phyloP scores from a whole-genome alignment of 1,140 invertebrate species.

The Apis dorsata region DNA sequence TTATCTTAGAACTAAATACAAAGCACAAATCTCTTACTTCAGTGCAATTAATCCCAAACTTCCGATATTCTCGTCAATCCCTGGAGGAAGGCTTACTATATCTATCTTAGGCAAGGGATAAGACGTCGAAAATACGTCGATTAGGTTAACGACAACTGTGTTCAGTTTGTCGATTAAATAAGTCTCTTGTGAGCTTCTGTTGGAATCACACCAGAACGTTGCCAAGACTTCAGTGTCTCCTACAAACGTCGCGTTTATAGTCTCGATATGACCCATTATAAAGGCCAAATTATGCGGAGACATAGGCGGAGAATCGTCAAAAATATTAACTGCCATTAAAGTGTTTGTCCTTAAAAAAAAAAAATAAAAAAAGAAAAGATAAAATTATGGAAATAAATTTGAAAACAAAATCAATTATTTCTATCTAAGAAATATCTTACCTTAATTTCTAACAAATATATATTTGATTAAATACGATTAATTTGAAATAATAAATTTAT shows the following conservation, averaged over 20 bases:
- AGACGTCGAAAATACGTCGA: conserved; percentile 81
- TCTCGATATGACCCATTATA: conserved; percentile 81
- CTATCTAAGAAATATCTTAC: background rate
- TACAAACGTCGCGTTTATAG: conserved; percentile 27
- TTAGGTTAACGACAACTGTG: conserved; percentile 80
- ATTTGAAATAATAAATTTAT: no score
- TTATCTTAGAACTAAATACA: no score
- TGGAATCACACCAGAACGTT: conserved; percentile 82
- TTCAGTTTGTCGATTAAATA: conserved; percentile 82
- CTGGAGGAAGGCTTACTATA: conserved; percentile 84
- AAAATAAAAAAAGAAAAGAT: background rate
- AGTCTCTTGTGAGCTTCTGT: conserved; percentile 79
- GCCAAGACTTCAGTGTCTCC: conserved; percentile 63
- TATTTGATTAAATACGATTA: no score
- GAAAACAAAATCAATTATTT: background rate
- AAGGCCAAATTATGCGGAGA: conserved; percentile 85
- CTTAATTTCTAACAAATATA: background rate
- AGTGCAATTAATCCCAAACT: conserved; percentile 79
- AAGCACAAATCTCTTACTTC: conserved; percentile 69
- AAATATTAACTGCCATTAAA: conserved; percentile 78
- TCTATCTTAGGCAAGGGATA: conserved; percentile 84
- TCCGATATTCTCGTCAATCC: conserved; percentile 77
- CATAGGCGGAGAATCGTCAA: conserved; percentile 81
- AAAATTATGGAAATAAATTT: no score
- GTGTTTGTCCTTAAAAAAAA: conserved; percentile 59